These are phyloP conservation scores for Lepisosteus osseus DNA, from an alignment of 2,113 vertebrate species.

Conservation along the genomic window DNA sequence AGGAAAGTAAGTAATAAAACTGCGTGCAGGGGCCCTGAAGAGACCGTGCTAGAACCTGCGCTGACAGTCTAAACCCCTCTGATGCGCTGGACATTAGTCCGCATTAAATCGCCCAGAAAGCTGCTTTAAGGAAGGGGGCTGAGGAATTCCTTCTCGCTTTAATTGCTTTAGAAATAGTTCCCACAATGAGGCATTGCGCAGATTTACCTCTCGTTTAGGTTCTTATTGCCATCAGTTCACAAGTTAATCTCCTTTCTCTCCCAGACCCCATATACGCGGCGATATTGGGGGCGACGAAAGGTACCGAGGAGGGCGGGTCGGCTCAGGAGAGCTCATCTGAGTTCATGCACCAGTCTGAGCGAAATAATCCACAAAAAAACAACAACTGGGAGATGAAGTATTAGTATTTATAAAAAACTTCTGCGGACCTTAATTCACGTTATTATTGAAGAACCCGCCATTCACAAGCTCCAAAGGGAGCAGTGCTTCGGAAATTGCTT, in stretches of 20 bases:
- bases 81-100: conserved; percentile 80
- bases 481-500: too few relatives aligned
- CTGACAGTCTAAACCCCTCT: conserved; percentile 79
- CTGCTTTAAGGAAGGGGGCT: conserved; percentile 83
- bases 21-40: conserved; percentile 37
- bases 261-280: conserved; percentile 47
- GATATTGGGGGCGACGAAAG: conserved; percentile 28
- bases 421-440: too few relatives aligned
- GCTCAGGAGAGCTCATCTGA: too few relatives aligned
- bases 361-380: too few relatives aligned
- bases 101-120: conserved; percentile 81
- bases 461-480: too few relatives aligned
- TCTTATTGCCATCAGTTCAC: conserved; percentile 92
- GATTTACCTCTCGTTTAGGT: conserved; percentile 91
- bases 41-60: conserved; percentile 67
- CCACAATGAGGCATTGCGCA: conserved; percentile 87
- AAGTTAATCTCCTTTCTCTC: conserved; percentile 90
- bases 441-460: too few relatives aligned
- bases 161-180: conserved; percentile 91
- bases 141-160: conserved; percentile 90
- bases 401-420: too few relatives aligned
- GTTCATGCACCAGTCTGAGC: too few relatives aligned
- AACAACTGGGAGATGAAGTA: too few relatives aligned
- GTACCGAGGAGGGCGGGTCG: too few relatives aligned
- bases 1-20: conserved; percentile 30